Conservation (phyloP, 2,888 invertebrate genomes). For the Erebia palarica region DNA sequence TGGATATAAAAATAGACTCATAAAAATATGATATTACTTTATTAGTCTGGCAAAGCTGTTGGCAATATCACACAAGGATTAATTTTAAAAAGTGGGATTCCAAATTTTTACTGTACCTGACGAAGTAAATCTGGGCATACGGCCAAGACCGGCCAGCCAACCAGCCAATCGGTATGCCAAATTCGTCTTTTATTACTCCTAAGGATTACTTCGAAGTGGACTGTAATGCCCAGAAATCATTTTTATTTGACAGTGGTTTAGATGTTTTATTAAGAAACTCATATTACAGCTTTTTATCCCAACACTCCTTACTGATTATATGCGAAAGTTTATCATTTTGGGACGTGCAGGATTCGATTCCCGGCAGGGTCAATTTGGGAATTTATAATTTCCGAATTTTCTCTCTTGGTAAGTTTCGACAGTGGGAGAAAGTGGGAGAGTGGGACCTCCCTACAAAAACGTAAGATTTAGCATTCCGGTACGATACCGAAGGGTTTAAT, state of each 20-base stretch:
- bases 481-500: no score
- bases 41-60: background rate
- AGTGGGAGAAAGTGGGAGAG: no score
- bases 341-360: no score
- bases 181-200: slow-evolving; percentile 39
- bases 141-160: slow-evolving; percentile 32
- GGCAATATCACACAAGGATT: slow-evolving; percentile 9
- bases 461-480: no score
- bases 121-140: slow-evolving; percentile 30
- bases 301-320: no score
- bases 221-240: slow-evolving; percentile 37
- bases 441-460: no score
- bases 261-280: slow-evolving; percentile 33
- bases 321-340: no score
- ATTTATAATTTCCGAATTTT: no score
- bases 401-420: no score
- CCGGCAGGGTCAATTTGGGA: no score
- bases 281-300: slow-evolving; percentile 8
- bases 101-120: slow-evolving; percentile 26
- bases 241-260: slow-evolving; percentile 36
- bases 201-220: slow-evolving; percentile 37
- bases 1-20: background rate
- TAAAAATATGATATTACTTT: background rate
- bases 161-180: slow-evolving; percentile 39
- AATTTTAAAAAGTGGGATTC: slow-evolving; percentile 19